Evolutionary conservation across 2,797 vertebrate species (phyloP), one percentile per base, ranked within the genome.

Genomic region (Lutjanus campechanus): DNA sequence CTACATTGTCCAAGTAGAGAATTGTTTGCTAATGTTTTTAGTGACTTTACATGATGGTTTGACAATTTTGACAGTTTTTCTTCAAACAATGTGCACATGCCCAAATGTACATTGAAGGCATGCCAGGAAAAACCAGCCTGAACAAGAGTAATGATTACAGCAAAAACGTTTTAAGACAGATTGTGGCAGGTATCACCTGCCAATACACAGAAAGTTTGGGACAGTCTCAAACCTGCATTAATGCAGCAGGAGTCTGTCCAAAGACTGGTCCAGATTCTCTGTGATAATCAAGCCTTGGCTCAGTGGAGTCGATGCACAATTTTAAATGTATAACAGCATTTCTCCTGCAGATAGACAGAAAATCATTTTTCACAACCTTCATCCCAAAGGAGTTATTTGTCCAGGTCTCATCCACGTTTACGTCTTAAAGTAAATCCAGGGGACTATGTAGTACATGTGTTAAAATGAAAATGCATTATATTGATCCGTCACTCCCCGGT

Each of bases 181-280:
- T 40, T 19, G 43, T 70, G 36, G 19, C 65, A 60, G 29, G 36
- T 76, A 40, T 22, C 8, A 69, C 47, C 53, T 54, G 25, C 40
- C 11, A 71, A 8, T 20, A 25, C 40, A 58, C 46, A 15, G 22
- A 36, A 41, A 55, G 13, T 22, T 0, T 29, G 51, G 41, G 25
- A 7, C n/a, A 0, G 19, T 65, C 49, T 50, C 55, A 74, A 61
- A 51, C 20, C 43, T 69, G 49, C 25, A 58, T 68, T 43, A 67
- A 46, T 54, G 40, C 36, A 56, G 56, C 54, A 64, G n/a, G 53
- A 73, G 77, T 36, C 43, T 9, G 50, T 15, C 17, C 2, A 0
- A n/a, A 15, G 22, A 64, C 50, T 75, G 19, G 7, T 40, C 36
- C 49, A 63, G 25, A 55, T 10, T 59, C 4, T 55, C 1, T 54